Evolutionary conservation across 2,113 vertebrate species (phyloP).

Genomic region (Geothlypis trichas): DNA sequence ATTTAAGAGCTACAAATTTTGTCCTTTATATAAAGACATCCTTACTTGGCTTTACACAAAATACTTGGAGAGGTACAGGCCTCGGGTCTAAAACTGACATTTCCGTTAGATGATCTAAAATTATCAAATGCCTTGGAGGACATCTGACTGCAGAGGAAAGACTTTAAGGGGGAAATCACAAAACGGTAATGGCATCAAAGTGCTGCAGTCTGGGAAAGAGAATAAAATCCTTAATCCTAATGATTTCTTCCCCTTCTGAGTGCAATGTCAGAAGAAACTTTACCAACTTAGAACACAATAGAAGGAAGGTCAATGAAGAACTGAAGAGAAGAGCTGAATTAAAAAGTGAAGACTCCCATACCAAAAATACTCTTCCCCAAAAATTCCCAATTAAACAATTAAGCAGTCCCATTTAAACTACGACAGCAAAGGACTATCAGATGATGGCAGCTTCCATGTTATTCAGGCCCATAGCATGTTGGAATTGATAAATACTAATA

Average conservation of each 20-base stretch:
- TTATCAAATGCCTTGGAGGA: constrained; percentile 2
- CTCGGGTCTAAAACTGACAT: constrained; percentile 23
- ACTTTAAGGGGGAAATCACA: not conserved
- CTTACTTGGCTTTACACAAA: not conserved
- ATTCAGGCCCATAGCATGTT: not conserved
- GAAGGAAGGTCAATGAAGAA: not conserved
- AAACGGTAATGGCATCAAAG: not conserved
- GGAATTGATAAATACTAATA: not conserved
- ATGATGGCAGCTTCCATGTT: not conserved
- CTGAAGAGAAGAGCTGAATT: not conserved
- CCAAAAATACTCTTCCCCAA: not conserved
- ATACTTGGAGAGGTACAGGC: not conserved
- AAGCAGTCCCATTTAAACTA: not conserved
- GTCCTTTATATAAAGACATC: not conserved
- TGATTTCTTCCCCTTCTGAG: not conserved
- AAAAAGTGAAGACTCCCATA: not conserved
- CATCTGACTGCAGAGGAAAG: not conserved
- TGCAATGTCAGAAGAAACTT: not conserved
- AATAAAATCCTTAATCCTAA: not conserved
- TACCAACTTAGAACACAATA: not conserved
- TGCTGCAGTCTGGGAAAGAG: not conserved
- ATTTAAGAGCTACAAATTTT: not conserved
- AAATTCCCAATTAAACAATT: not conserved
- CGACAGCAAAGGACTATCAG: not conserved
- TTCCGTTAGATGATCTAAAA: not conserved